Evolutionary conservation across 2,797 vertebrate species (phyloP).

Genomic region (Chaenodraco wilsoni): DNA sequence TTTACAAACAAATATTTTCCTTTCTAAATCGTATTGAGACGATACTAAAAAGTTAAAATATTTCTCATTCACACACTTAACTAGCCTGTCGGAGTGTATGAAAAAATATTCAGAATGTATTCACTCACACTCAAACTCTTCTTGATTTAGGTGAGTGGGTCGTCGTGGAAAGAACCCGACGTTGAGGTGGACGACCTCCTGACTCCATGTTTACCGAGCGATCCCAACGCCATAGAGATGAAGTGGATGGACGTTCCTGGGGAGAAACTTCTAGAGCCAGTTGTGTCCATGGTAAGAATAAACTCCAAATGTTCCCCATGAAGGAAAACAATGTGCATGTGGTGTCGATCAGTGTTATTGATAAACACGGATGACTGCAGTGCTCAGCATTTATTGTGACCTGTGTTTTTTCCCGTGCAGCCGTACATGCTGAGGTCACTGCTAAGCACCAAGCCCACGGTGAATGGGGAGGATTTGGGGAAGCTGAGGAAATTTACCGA

Average conservation of each 20-base stretch:
- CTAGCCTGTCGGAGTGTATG: background rate
- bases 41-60: too few species aligned
- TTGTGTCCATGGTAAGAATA: slow-evolving; percentile 91
- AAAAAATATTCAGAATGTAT: background rate
- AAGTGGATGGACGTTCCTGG: slow-evolving; percentile 93
- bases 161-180: slow-evolving; percentile 82
- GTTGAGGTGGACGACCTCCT: slow-evolving; percentile 87
- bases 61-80: background rate
- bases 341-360: background rate
- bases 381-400: slow-evolving; percentile 3
- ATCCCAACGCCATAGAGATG: slow-evolving; percentile 88
- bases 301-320: too few species aligned
- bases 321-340: background rate
- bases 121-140: background rate
- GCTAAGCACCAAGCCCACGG: slow-evolving; percentile 90
- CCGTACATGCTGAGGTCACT: slow-evolving; percentile 90
- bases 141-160: slow-evolving; percentile 84
- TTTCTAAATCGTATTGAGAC: too few species aligned
- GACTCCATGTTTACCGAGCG: slow-evolving; percentile 92
- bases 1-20: too few species aligned
- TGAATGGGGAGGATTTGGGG: slow-evolving; percentile 92
- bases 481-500: slow-evolving; percentile 95
- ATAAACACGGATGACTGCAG: background rate
- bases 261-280: slow-evolving; percentile 91
- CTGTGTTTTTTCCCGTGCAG: slow-evolving; percentile 68